Evolutionary conservation across 1,140 invertebrate species (phyloP), one percentile per base, ranked within the genome.

Genomic region (Tachypleus tridentatus): DNA sequence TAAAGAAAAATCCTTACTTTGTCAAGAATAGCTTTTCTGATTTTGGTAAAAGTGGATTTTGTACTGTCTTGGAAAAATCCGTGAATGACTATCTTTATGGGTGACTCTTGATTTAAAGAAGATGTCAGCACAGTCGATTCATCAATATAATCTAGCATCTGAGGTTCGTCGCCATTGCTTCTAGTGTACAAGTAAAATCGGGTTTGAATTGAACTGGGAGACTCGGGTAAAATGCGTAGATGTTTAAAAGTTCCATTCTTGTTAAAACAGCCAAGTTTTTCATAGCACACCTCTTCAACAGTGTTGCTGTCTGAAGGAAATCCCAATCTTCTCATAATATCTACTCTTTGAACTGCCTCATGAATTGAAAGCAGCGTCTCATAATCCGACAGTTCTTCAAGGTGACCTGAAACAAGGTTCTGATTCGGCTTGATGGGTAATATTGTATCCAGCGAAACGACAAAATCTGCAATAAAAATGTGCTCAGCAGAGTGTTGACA

Each of bases 231-330:
- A 79, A 92, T 88, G 75, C 92, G 90, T 70, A 95, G 75, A 74
- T 95, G 94, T 63, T 88, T 86, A 76, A 94, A 97, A 0, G 91
- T 89, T 0, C 89, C 90, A 0, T 88, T 86, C 68, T 92, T 90
- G 70, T 89, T 86, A 77, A 96, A 97, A 73, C 93, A 97, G 5
- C 93, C 93, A 8, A 97, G 80, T 61, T 91, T 88, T 3, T 84
- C 85, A 74, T 96, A 97, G 74, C 93, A 97, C 7, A 54, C 53
- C n/a, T 54, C 53, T 7, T 54, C 53, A 29, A 29, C 29, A 29
- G 29, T 29, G 29, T 29, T 29, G 29, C 29, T 29, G 29, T 29
- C 29, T 29, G 29, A 29, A 29, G 29, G 29, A 29, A 29, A 29
- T 29, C 29, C 29, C 29, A 29, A 29, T 29, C 29, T 29, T 29